Evolutionary conservation across 2,113 vertebrate genomes (phyloP).

Genomic region (Donacobius atricapilla): DNA sequence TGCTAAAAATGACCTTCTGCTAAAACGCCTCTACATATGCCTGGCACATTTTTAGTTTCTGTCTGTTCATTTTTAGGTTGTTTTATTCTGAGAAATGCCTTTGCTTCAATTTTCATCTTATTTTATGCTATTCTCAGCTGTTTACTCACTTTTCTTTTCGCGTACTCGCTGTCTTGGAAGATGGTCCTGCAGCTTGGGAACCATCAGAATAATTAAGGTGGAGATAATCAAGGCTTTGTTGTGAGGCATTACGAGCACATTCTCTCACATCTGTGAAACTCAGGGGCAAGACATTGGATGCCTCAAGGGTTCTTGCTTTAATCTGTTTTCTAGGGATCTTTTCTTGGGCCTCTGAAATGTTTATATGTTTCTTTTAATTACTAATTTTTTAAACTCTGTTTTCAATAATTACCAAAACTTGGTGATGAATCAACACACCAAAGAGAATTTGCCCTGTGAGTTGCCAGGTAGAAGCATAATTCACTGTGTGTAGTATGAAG

Average conservation of each 20-base stretch:
- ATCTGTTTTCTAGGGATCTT: background rate
- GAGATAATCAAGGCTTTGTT: background rate
- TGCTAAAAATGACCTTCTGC: background rate
- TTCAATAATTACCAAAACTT: background rate
- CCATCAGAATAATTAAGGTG: background rate
- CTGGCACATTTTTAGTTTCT: background rate
- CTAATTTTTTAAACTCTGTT: background rate
- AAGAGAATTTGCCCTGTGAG: background rate
- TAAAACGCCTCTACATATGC: rapidly evolving
- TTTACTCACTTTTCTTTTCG: background rate
- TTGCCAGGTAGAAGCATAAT: background rate
- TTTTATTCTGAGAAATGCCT: background rate
- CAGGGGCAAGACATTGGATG: background rate
- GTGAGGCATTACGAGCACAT: background rate
- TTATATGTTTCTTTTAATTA: background rate
- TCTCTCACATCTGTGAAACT: background rate
- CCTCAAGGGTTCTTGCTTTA: background rate
- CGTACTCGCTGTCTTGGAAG: background rate
- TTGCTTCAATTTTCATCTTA: background rate
- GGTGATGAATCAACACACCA: background rate
- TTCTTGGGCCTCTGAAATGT: background rate
- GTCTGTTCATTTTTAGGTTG: background rate
- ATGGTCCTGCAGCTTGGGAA: background rate
- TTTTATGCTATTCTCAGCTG: background rate
- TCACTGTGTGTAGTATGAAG: background rate